Base-by-base conservation (phyloP, 1,140 invertebrate species). In the Armadillidium nasatum region DNA sequence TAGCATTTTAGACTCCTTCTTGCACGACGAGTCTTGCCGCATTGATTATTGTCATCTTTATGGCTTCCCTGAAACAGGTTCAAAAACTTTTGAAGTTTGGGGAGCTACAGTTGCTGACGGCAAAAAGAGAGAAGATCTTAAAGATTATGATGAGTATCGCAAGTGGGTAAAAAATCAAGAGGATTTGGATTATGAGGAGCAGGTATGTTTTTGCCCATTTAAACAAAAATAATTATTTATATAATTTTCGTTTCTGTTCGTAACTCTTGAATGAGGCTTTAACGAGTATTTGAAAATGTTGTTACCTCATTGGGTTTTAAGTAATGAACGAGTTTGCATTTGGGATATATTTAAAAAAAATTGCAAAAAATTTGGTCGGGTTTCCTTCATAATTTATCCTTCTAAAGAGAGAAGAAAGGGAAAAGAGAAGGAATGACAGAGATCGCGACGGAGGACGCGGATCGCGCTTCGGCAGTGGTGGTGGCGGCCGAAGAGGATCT, bases 131-230 rank as follows among this genome's bases (percentile, higher is more conserved):
- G 77, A 78, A 66, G 77, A 78, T 19, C 22, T 78, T 10, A 21
- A 44, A 19, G 77, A 78, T 45, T 78, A 45, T 46, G 73, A 78
- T n/a, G 73, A 74, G 10, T 78, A 74, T 23, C 77, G 74, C n/a
- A 69, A 78, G 2, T 78, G 77, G 77, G 44, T 78, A 21, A n/a
- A 72, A 15, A 74, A 71, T 60, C 50, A 60, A 19, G 19, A 60
- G 7, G 1, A 60, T 3, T 15, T 60, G 50, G 50, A 60, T 4
- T 60, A 60, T 60, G 50, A 60, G 7, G 50, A 60, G 7, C 2
- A 60, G 50, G 50, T 60, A 60, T 60, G 11, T 60, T 60, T 33
- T 33, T 33, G 33, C 33, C 33, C 33, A 6, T 33, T 33, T 33
- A 33, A 33, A 33, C 33, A 33, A 33, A 33, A 33, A 33, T 33